Evolutionary conservation across 2,113 vertebrate genomes (phyloP).

Genomic region (Lophochroa leadbeateri): DNA sequence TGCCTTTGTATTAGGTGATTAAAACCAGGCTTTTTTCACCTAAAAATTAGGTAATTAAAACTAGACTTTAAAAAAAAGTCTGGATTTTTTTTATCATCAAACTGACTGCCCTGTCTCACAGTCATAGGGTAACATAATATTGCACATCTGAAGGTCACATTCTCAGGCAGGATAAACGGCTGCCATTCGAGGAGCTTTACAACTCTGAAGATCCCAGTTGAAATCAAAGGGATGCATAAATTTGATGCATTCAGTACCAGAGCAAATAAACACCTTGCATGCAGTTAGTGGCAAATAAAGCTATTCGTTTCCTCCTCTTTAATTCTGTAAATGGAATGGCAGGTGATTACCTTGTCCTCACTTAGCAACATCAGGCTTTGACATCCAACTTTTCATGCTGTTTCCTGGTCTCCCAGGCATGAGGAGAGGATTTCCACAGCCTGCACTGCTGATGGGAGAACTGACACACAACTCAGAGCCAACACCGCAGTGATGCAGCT

Average conservation of each 20-base stretch:
- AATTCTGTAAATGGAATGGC: not conserved
- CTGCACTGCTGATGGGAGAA: not conserved
- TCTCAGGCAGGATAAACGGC: not conserved
- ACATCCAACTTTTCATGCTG: not conserved
- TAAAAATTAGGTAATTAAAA: not conserved
- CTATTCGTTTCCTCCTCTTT: not conserved
- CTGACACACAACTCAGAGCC: not conserved
- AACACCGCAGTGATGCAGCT: accelerated
- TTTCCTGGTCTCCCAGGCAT: not conserved
- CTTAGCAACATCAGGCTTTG: not conserved
- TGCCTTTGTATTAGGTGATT: not conserved
- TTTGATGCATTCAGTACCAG: not conserved
- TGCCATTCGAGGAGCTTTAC: not conserved
- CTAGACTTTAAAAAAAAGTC: not conserved
- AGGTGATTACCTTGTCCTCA: not conserved
- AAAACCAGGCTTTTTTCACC: not conserved
- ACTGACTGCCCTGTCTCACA: not conserved
- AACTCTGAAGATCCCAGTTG: not conserved
- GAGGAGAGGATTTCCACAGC: not conserved
- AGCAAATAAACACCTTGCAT: not conserved
- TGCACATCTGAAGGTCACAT: not conserved
- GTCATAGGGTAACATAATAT: not conserved
- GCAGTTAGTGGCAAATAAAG: not conserved
- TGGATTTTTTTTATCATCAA: not conserved
- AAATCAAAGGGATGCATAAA: not conserved